These are phyloP conservation scores for Siphlonurus alternatus DNA, from an alignment of 2,888 invertebrate species.

Conservation along the genomic window DNA sequence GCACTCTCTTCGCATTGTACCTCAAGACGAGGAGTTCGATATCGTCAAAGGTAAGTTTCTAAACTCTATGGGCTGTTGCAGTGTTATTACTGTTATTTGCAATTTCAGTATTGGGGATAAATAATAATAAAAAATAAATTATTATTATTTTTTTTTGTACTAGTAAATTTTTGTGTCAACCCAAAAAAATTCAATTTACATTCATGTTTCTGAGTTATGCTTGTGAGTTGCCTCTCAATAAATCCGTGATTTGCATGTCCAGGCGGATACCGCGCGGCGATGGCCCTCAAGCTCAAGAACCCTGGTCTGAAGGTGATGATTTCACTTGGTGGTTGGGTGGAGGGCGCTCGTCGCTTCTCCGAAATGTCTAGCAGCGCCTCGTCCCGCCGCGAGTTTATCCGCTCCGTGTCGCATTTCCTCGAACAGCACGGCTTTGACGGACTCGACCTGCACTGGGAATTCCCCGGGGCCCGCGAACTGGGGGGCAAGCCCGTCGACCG, in stretches of 20 bases:
- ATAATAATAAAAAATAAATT: neutral
- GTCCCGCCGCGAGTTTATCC: slow-evolving; percentile 39
- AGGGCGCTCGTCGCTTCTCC: slow-evolving; percentile 42
- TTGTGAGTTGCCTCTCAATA: neutral
- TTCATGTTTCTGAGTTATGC: too few relatives aligned
- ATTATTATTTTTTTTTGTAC: too few relatives aligned
- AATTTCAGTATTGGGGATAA: neutral
- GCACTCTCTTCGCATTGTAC: slow-evolving; percentile 39
- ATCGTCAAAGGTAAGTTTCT: slow-evolving; percentile 41
- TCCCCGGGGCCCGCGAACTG: slow-evolving; percentile 29
- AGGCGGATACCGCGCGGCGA: slow-evolving; percentile 57
- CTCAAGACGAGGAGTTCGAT: slow-evolving; percentile 52
- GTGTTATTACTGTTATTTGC: too few relatives aligned
- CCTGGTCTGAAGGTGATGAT: slow-evolving; percentile 51
- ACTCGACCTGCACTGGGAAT: slow-evolving; percentile 31
- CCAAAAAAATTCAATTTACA: too few relatives aligned
- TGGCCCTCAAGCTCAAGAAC: slow-evolving; percentile 46
- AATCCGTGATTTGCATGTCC: slow-evolving; percentile 11
- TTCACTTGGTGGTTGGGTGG: slow-evolving; percentile 53
- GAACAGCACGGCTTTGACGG: slow-evolving; percentile 27
- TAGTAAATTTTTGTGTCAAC: too few relatives aligned
- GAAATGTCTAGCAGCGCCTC: slow-evolving; percentile 39
- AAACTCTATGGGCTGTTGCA: too few relatives aligned
- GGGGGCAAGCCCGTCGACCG: slow-evolving; percentile 32
- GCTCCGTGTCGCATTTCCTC: slow-evolving; percentile 32